Base-by-base conservation (phyloP, 2,113 vertebrate species). In the Actenoides hombroni region DNA sequence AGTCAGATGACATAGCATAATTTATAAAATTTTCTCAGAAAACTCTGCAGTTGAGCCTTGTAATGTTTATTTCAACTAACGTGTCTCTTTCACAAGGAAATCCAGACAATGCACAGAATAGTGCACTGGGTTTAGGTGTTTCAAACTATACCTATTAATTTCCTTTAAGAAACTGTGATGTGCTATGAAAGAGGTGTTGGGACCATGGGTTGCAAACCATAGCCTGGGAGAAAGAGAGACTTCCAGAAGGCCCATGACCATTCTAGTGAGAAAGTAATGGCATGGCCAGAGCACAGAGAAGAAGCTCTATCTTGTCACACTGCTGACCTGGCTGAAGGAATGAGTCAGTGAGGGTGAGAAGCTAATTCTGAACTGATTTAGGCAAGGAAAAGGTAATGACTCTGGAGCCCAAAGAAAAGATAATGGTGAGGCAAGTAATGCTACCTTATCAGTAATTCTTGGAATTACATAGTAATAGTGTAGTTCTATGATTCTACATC, bases 281-380 rank as follows among this genome's bases (percentile, higher is more conserved):
- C 4, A 1, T 56, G 37, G 18, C 54, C 14, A 33, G 60, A 84
- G 28, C 16, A 56, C 13, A 23, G 78, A 79, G 16, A 31, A 46
- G 24, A 31, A 91, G 20, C 9, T 91, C 46, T 60, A 42, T 29
- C 35, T 29, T 0, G 2, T 0, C 1, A 15, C 19, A 5, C 24
- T 44, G 16, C 53, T 87, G 31, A 51, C 17, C 33, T 83, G 13
- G 16, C 21, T 61, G 46, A 13, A 69, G 23, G 51, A 74, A 49
- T 37, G 21, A 90, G 16, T 8, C n/a, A 31, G 8, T 0, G 0
- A 39, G n/a, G 8, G 7, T 48, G 10, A 74, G 8, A 37, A 70
- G 7, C 6, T 68, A 39, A 64, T 87, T 90, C 48, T 35, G 28
- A 63, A 54, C 13, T 17, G 14, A 56, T 79, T 67, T 65, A 73